phyloP scores from a whole-genome alignment of 1,140 invertebrate genomes.

The Euwallacea similis region DNA sequence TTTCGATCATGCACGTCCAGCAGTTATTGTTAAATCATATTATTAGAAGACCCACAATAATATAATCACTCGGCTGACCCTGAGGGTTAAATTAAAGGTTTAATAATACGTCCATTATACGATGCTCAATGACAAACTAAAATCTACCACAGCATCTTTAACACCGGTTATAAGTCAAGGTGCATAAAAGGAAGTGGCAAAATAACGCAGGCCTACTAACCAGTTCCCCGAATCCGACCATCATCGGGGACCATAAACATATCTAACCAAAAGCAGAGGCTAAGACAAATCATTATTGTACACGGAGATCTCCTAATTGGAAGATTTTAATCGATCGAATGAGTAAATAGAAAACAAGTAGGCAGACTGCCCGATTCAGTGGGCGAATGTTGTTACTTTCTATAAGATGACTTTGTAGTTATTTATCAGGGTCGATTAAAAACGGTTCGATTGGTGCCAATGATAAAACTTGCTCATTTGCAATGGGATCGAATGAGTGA shows the following conservation, averaged over 20 bases:
- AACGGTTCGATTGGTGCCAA: not conserved
- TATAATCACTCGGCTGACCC: no score
- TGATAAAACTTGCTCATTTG: no score
- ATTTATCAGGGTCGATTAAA: not conserved
- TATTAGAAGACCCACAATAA: no score
- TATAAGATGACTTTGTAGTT: not conserved
- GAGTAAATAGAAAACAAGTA: slow-evolving; percentile 7
- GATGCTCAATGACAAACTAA: no score
- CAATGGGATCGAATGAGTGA: no score
- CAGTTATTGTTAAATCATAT: no score
- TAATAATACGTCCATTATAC: no score
- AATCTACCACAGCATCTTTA: no score
- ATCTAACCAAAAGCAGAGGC: slow-evolving; percentile 2
- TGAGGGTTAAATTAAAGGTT: no score
- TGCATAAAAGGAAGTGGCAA: no score
- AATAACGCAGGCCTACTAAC: not conserved
- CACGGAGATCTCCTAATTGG: not conserved
- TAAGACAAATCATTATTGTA: not conserved
- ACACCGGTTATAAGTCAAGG: no score
- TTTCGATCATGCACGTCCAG: not conserved
- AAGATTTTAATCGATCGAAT: slow-evolving; percentile 3
- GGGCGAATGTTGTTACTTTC: not conserved
- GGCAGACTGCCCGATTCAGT: not conserved
- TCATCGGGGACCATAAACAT: not conserved
- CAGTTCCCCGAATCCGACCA: not conserved